Conservation (phyloP, 2,113 vertebrate genomes). For the Taxidea taxus region DNA sequence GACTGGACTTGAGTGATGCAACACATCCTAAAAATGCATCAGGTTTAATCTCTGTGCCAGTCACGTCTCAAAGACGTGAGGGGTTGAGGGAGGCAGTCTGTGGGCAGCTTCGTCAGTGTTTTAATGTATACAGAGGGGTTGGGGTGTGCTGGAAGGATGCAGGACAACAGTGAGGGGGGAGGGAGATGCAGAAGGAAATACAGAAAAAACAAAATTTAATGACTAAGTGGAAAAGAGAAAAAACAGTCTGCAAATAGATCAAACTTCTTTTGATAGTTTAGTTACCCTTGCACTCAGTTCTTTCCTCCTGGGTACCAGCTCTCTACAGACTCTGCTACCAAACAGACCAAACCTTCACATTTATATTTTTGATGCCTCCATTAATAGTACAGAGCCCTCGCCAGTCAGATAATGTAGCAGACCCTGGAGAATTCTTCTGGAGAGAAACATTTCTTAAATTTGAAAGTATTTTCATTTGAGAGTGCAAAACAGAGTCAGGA, state of each 20-base stretch:
- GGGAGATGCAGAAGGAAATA: neutral
- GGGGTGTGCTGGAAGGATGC: neutral
- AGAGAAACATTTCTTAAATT: constrained; percentile 57
- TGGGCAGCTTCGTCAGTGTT: neutral
- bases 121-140: neutral
- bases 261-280: neutral
- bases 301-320: neutral
- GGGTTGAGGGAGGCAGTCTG: neutral
- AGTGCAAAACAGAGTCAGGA: constrained; percentile 61
- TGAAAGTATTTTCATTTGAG: constrained; percentile 62
- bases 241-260: neutral
- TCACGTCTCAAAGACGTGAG: neutral
- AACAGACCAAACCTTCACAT: constrained; percentile 7
- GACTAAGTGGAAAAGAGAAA: neutral
- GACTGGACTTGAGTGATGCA: neutral
- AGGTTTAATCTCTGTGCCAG: neutral
- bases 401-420: constrained; percentile 11
- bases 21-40: neutral
- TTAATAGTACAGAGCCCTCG: constrained; percentile 12
- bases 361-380: constrained; percentile 10
- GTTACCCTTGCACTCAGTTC: neutral
- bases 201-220: neutral
- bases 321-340: neutral
- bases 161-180: neutral
- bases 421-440: constrained; percentile 44